Evolutionary conservation across 2,797 vertebrate species (phyloP).

Genomic region (Coccyzus lansbergi): DNA sequence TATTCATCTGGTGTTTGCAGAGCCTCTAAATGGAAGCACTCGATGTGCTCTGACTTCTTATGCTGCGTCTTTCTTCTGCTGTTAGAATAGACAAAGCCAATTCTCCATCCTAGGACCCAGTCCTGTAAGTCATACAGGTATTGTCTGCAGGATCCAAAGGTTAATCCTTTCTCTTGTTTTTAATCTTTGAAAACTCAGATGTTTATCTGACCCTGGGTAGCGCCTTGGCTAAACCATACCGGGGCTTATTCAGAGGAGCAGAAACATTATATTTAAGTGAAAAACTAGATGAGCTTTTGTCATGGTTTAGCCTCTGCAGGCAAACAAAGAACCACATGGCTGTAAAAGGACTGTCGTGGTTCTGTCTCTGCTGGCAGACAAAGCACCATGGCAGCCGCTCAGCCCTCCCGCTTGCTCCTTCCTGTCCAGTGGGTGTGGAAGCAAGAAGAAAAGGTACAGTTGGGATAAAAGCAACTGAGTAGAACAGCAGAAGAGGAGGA

Average conservation of each 20-base stretch:
- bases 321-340: too few species aligned
- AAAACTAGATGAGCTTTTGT: background rate
- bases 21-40: constrained; percentile 27
- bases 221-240: background rate
- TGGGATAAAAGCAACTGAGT: too few species aligned
- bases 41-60: constrained; percentile 15
- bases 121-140: background rate
- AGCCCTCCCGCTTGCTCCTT: too few species aligned
- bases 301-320: too few species aligned
- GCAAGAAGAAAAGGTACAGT: too few species aligned
- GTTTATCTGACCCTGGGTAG: background rate
- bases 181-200: background rate
- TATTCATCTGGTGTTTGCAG: constrained; percentile 54
- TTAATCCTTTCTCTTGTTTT: background rate
- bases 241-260: background rate
- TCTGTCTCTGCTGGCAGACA: too few species aligned
- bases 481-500: too few species aligned
- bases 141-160: background rate
- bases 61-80: constrained; percentile 11
- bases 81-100: background rate
- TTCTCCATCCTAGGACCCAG: background rate
- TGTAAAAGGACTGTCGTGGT: too few species aligned
- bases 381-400: too few species aligned
- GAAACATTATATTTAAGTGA: background rate
- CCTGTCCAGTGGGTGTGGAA: too few species aligned